phyloP scores from a whole-genome alignment of 2,888 invertebrate genomes.

The Cinara cedri region DNA sequence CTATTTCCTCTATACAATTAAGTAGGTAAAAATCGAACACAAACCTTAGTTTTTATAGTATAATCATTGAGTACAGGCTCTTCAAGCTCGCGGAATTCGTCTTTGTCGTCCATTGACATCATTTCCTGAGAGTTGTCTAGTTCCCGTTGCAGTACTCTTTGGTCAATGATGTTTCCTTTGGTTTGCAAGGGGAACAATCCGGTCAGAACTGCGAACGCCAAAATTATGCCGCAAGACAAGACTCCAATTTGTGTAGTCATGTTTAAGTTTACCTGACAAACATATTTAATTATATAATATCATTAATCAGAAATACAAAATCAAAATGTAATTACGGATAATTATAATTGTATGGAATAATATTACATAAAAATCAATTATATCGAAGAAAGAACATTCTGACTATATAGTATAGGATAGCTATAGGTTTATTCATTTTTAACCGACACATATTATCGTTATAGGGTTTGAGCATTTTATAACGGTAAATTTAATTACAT shows the following conservation, averaged over 20 bases:
- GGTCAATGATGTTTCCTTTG: conserved; percentile 37
- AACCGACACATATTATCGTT: too few relatives aligned
- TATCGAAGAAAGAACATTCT: too few relatives aligned
- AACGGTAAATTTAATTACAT: too few relatives aligned
- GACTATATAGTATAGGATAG: too few relatives aligned
- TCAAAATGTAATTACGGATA: too few relatives aligned
- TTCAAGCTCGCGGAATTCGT: conserved; percentile 37
- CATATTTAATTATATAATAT: not conserved
- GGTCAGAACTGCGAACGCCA: not conserved
- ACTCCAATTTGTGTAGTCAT: conserved; percentile 24
- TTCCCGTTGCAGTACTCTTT: conserved; percentile 40
- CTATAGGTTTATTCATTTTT: too few relatives aligned
- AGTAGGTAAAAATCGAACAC: too few relatives aligned
- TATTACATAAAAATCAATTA: too few relatives aligned
- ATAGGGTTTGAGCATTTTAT: too few relatives aligned
- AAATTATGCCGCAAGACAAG: not conserved
- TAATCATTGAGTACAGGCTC: conserved; percentile 11
- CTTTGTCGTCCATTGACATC: conserved; percentile 34
- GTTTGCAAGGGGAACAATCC: not conserved
- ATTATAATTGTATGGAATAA: too few relatives aligned
- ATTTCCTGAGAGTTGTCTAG: conserved; percentile 40
- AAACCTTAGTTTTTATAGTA: conserved; percentile 24
- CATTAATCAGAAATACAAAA: too few relatives aligned
- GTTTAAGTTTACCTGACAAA: conserved; percentile 12
- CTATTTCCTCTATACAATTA: too few relatives aligned